Conservation (phyloP, 2,113 vertebrate genomes). For the Pollachius pollachius region DNA sequence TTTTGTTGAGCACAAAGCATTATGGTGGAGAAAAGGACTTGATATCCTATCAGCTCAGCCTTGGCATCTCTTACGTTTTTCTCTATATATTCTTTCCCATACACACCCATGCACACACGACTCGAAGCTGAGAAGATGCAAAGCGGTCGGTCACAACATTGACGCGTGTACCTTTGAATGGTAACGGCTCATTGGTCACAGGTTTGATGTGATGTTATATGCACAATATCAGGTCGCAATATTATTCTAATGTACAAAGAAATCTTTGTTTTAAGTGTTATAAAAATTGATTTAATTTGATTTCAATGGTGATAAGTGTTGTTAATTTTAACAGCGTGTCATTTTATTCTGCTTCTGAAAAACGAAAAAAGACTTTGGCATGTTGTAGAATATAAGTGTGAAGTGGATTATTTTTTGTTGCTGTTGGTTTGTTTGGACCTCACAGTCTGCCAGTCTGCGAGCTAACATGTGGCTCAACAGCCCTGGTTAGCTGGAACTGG, state of each 20-base stretch:
- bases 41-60: constrained; percentile 56
- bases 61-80: constrained; percentile 48
- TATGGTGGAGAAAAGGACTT: constrained; percentile 58
- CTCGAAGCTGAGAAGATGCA: constrained; percentile 48
- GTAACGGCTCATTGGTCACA: constrained; percentile 47
- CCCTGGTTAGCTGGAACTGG: constrained; percentile 22
- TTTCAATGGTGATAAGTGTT: constrained; percentile 69
- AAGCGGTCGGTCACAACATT: constrained; percentile 35
- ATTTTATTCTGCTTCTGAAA: constrained; percentile 68
- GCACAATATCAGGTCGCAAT: constrained; percentile 82
- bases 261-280: constrained; percentile 65
- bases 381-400: constrained; percentile 67
- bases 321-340: constrained; percentile 66
- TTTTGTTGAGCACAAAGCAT: constrained; percentile 32
- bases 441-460: constrained; percentile 49
- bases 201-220: constrained; percentile 72
- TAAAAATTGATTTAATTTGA: constrained; percentile 69
- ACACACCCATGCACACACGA: constrained; percentile 28
- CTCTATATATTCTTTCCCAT: constrained; percentile 27
- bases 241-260: constrained; percentile 75
- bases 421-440: constrained; percentile 34
- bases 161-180: constrained; percentile 32
- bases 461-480: constrained; percentile 27
- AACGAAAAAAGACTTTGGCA: constrained; percentile 59
- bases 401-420: constrained; percentile 45